These are phyloP conservation scores for Asbolus verrucosus DNA, from an alignment of 1,140 invertebrate genomes.

Conservation along the genomic window DNA sequence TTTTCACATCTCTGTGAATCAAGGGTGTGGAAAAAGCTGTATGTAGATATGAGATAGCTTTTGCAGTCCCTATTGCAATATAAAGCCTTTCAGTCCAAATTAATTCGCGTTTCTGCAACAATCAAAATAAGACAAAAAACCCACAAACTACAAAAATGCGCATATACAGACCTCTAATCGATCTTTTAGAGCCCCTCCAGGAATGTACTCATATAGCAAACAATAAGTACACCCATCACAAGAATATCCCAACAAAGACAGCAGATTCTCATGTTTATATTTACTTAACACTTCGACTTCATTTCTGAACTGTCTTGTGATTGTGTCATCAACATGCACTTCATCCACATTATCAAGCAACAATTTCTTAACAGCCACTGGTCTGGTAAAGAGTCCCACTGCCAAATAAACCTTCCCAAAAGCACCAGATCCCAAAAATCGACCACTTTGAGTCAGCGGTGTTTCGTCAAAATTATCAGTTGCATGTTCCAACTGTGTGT, in stretches of 20 bases:
- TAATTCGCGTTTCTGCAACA: conserved; percentile 60
- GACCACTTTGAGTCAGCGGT: conserved; percentile 56
- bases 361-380: conserved; percentile 75
- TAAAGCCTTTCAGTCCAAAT: conserved; percentile 68
- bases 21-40: conserved; percentile 68
- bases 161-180: conserved; percentile 65
- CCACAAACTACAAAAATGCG: not conserved
- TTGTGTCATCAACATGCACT: conserved; percentile 63
- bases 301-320: conserved; percentile 73
- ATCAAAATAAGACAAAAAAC: conserved; percentile 6
- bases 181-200: conserved; percentile 76
- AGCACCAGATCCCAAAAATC: conserved; percentile 75
- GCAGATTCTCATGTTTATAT: conserved; percentile 75
- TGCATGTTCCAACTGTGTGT: conserved; percentile 63
- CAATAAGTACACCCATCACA: conserved; percentile 73
- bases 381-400: conserved; percentile 63
- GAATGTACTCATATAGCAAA: conserved; percentile 77
- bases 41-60: conserved; percentile 75
- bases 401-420: conserved; percentile 79
- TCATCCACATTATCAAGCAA: conserved; percentile 64
- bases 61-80: conserved; percentile 73
- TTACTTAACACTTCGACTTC: conserved; percentile 73
- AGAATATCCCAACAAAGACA: conserved; percentile 76
- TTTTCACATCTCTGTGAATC: conserved; percentile 83
- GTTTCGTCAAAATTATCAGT: conserved; percentile 63